Percentiles rank a stretch among this genome's conserved stretches.
Evolutionary conservation across 2,888 invertebrate species (phyloP).

Genomic region (Rhimphoctona megacephalus): DNA sequence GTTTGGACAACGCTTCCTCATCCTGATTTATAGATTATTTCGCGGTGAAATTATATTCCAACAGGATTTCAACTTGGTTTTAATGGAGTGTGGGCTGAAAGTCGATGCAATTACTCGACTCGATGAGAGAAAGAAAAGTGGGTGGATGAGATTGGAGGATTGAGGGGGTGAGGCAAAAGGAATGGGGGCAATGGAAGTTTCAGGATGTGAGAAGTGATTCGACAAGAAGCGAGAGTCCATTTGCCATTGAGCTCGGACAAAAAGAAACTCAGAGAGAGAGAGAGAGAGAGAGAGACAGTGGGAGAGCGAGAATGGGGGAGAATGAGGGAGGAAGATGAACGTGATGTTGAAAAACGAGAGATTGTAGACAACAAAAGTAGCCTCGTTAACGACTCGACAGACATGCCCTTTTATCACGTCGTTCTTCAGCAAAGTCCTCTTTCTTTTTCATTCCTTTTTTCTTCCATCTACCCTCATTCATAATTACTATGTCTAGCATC

Average conservation of each 20-base stretch:
- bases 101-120: constrained; percentile 52
- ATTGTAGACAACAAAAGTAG: constrained; percentile 55
- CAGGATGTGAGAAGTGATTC: constrained; percentile 52
- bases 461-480: constrained; percentile 29
- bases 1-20: constrained; percentile 39
- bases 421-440: constrained; percentile 74
- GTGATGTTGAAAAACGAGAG: not conserved
- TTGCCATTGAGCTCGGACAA: constrained; percentile 27
- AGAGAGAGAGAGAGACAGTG: not conserved
- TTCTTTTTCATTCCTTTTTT: constrained; percentile 14
- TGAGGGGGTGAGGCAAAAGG: not conserved
- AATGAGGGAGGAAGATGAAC: no score
- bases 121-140: constrained; percentile 39
- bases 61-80: not conserved
- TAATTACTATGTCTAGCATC: constrained; percentile 37
- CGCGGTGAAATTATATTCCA: constrained; percentile 27
- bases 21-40: constrained; percentile 55
- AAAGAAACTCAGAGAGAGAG: constrained; percentile 7
- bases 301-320: not conserved
- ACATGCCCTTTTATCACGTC: constrained; percentile 76
- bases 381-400: constrained; percentile 56
- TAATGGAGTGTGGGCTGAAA: constrained; percentile 19
- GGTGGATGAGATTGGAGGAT: constrained; percentile 15
- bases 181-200: constrained; percentile 5
- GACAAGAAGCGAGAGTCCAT: constrained; percentile 49